Evolutionary conservation across 2,888 invertebrate species (phyloP).

Genomic region (Spicauda simplicius): DNA sequence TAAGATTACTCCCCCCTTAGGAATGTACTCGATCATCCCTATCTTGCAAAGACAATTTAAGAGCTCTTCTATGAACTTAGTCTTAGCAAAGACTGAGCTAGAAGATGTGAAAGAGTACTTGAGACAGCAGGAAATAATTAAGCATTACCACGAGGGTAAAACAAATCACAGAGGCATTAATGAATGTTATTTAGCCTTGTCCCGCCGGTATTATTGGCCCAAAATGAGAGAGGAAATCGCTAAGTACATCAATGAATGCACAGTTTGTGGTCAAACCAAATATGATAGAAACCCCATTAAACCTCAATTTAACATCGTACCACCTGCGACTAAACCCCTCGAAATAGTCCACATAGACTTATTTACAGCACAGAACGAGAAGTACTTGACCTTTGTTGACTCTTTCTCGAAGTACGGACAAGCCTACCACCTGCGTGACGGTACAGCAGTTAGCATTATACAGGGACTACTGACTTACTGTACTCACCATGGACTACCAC

Average conservation of each 20-base stretch:
- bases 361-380: not conserved
- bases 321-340: too few species aligned
- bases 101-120: slow-evolving; percentile 45
- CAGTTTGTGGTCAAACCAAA: not conserved
- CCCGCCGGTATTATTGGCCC: slow-evolving; percentile 6
- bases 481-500: slow-evolving; percentile 33
- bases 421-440: slow-evolving; percentile 36
- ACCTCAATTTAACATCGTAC: too few species aligned
- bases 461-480: slow-evolving; percentile 36
- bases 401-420: too few species aligned
- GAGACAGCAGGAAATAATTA: slow-evolving; percentile 44
- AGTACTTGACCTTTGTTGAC: slow-evolving; percentile 25
- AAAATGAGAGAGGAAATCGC: too few species aligned
- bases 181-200: not conserved
- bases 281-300: not conserved
- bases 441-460: slow-evolving; percentile 38
- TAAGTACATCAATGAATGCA: too few species aligned
- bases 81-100: slow-evolving; percentile 40
- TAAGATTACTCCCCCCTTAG: slow-evolving; percentile 29
- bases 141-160: slow-evolving; percentile 23
- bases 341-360: too few species aligned
- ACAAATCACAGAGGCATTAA: slow-evolving; percentile 3
- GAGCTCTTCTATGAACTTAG: slow-evolving; percentile 43
- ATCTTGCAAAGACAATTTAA: slow-evolving; percentile 40
- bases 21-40: slow-evolving; percentile 38